Evolutionary conservation across 2,797 vertebrate species (phyloP).

Genomic region (Orestias chungarensis): DNA sequence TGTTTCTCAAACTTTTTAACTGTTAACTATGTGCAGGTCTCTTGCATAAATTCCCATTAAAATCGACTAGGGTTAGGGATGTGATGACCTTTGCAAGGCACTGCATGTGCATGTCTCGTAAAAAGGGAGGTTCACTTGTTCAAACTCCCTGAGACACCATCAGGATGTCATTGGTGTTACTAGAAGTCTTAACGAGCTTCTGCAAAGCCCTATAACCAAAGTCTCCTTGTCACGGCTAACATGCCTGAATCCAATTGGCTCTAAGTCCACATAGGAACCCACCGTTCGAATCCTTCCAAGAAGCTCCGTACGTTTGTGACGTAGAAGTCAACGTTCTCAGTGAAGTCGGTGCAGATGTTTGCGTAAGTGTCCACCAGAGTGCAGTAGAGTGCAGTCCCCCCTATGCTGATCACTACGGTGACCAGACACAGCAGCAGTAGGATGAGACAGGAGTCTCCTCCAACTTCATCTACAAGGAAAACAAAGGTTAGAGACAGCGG

Average conservation of each 20-base stretch:
- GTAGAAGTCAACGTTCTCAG: slow-evolving; percentile 90
- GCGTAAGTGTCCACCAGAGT: slow-evolving; percentile 88
- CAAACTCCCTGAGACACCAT: slow-evolving; percentile 12
- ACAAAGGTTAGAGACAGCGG: background rate
- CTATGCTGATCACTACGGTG: slow-evolving; percentile 93
- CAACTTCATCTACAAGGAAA: slow-evolving; percentile 85
- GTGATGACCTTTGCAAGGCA: background rate
- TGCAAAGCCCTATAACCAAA: no score
- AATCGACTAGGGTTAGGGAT: background rate
- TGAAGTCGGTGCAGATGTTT: slow-evolving; percentile 91
- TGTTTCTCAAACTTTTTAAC: background rate
- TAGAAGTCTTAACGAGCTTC: background rate
- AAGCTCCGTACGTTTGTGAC: slow-evolving; percentile 79
- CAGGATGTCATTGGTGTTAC: background rate
- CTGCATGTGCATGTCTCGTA: slow-evolving; percentile 1
- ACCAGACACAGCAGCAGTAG: slow-evolving; percentile 90
- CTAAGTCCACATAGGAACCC: slow-evolving; percentile 84
- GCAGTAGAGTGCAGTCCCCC: slow-evolving; percentile 94
- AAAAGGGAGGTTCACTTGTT: slow-evolving; percentile 3
- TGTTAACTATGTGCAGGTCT: background rate
- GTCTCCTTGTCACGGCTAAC: background rate
- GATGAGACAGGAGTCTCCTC: slow-evolving; percentile 90
- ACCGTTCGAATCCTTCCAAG: slow-evolving; percentile 83
- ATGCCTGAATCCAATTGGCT: background rate
- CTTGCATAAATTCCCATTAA: background rate